Percentiles rank a stretch among this genome's conserved stretches.
Evolutionary conservation across 64 coral and sea anemone genomes (phyloP).

Genomic region (Acropora tenuis): DNA sequence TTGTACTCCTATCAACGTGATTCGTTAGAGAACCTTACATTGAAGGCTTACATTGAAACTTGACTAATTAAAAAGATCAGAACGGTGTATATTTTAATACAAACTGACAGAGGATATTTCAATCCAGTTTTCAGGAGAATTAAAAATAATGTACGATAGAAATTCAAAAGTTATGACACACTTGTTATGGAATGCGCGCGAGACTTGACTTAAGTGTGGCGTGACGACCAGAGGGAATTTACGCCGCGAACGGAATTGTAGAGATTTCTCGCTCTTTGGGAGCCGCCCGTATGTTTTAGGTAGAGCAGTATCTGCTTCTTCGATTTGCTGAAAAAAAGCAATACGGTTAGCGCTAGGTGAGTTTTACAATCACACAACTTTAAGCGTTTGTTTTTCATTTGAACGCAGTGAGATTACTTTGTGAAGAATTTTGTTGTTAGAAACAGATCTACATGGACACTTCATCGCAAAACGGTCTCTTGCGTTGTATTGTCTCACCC

Average conservation of each 20-base stretch:
- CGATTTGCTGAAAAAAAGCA: constrained; percentile 16
- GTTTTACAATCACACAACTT: background rate
- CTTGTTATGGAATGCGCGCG: background rate
- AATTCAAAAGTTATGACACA: background rate
- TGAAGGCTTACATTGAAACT: background rate
- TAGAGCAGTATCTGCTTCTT: background rate
- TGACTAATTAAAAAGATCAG: background rate
- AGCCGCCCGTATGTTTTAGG: background rate
- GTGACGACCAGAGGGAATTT: background rate
- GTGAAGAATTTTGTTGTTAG: background rate
- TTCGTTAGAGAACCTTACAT: background rate
- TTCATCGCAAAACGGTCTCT: background rate
- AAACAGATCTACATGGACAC: background rate
- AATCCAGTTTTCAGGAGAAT: background rate
- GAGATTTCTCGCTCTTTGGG: background rate
- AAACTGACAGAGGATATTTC: background rate
- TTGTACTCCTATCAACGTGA: no score
- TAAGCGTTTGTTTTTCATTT: background rate
- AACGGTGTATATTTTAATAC: background rate
- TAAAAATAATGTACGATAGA: background rate
- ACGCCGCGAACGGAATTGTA: background rate
- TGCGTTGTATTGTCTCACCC: background rate
- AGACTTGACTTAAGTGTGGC: background rate
- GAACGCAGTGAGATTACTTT: constrained; percentile 1
- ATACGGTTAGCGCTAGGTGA: constrained; percentile 18